A percentile compares a stretch with the other conserved stretches of the same genome.
These are phyloP conservation scores for Aphelinus atriplicis DNA, from an alignment of 1,140 invertebrate genomes.

Conservation along the genomic window DNA sequence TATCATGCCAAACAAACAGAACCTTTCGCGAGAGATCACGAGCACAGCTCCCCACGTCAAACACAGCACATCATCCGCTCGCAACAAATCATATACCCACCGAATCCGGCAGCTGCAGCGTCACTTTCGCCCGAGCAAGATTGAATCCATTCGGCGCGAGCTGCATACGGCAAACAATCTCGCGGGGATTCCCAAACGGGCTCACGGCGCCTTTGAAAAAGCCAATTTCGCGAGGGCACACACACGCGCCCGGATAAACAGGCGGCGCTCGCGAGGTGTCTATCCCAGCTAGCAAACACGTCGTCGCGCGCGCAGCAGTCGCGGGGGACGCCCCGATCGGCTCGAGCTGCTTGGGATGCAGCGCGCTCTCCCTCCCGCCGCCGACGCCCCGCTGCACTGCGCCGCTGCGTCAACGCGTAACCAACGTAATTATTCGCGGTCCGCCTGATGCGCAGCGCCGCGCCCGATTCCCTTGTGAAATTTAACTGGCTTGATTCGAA, in stretches of 20 bases:
- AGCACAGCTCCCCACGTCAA: no score
- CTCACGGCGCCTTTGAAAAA: constrained; percentile 11
- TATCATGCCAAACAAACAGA: no score
- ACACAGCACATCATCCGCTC: no score
- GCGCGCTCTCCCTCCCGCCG: background rate
- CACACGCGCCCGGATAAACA: constrained; percentile 18
- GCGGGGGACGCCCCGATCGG: no score
- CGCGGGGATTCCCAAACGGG: background rate
- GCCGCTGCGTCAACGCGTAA: no score
- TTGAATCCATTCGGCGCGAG: background rate
- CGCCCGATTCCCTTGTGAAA: no score
- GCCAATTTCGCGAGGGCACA: constrained; percentile 23
- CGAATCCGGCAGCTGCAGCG: no score
- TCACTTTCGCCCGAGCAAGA: background rate
- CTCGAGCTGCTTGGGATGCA: constrained; percentile 53
- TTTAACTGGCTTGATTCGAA: no score
- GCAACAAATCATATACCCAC: no score
- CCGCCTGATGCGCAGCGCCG: no score
- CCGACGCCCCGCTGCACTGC: constrained; percentile 29
- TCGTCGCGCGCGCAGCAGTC: background rate
- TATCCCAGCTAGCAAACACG: constrained; percentile 17
- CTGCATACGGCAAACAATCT: background rate
- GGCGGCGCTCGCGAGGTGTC: constrained; percentile 1
- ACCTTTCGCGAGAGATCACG: no score
- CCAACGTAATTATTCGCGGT: no score